Base-by-base conservation (phyloP, 2,797 vertebrate genomes). In the Threskiornis aethiopicus region DNA sequence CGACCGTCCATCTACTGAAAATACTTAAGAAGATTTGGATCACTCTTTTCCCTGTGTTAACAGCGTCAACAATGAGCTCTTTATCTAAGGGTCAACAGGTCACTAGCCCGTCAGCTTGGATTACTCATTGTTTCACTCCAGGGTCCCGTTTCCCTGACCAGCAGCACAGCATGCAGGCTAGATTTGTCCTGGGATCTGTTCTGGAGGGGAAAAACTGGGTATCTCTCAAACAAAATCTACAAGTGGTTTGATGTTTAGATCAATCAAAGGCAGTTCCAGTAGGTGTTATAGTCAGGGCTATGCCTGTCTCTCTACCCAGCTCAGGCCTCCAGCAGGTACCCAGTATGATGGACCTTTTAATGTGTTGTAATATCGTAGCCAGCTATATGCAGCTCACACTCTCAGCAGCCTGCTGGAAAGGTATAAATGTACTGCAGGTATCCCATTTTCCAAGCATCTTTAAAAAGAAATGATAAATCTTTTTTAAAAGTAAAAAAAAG, bases 21-120 rank as follows among this genome's bases (percentile, higher is more conserved):
- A 95, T 93, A 66, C 91, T 97, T 95, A 94, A 94, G 95, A 82
- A 97, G 93, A 88, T 95, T 95, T 95, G 80, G 83, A 94, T 94
- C 91, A 88, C 72, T 90, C 85, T 87, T 95, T 90, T 94, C 54
- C 67, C 86, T 84, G 41, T 82, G 71, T 89, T 96, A 97, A 95
- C 85, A 94, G 66, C 78, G 8, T 47, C 88, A 84, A 89, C 92
- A 97, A 94, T 85, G 94, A 89, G 73, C 62, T 95, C 77, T 95
- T 95, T 96, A n/a, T 95, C 75, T 73, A 19, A 51, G 91, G 96
- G 96, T 96, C 95, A 94, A 19, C n/a, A 71, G 96, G 96, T 97
- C 96, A 94, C 29, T 49, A 31, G 61, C 81, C 78, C 0, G 29
- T 94, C 96, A 97, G 76, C 92, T 95, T 93, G 89, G 71, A 96